A percentile compares a stretch with the other conserved stretches of the same genome.
phyloP scores from a whole-genome alignment of 2,797 vertebrate genomes.

The Prunella strophiata region DNA sequence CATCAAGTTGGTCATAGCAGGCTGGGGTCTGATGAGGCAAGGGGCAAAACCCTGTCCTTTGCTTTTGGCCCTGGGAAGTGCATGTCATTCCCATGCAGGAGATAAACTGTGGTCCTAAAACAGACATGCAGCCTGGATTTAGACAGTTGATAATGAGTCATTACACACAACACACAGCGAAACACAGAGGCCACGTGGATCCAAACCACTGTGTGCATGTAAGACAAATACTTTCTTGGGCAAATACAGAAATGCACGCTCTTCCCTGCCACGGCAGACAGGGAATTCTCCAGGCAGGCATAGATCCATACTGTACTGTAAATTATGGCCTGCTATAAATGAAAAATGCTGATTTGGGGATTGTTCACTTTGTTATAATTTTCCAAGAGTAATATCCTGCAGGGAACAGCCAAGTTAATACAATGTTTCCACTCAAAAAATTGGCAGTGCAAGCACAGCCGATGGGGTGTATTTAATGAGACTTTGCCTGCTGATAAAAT shows the following conservation, averaged over 20 bases:
- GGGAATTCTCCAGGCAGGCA: not conserved
- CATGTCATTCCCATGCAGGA: not conserved
- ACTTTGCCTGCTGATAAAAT: slow-evolving; percentile 50
- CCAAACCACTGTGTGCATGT: not conserved
- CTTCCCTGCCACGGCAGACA: not conserved
- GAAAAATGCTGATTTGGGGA: slow-evolving; percentile 52
- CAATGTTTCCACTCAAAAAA: slow-evolving; percentile 60
- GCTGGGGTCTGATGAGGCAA: not conserved
- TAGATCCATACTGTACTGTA: not conserved
- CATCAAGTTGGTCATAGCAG: not conserved
- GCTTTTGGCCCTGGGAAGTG: not conserved
- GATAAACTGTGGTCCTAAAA: not conserved
- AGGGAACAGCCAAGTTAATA: slow-evolving; percentile 58
- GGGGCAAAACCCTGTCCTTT: not conserved
- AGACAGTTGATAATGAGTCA: not conserved
- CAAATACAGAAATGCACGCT: not conserved
- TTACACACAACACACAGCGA: accelerated
- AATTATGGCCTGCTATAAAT: slow-evolving; percentile 37
- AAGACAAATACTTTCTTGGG: not conserved
- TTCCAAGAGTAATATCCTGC: slow-evolving; percentile 51
- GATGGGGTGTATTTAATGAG: slow-evolving; percentile 31
- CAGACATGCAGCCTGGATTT: not conserved
- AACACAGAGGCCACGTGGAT: not conserved
- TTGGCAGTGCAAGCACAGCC: slow-evolving; percentile 1
- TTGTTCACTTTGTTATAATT: slow-evolving; percentile 51